Evolutionary conservation across 2,888 invertebrate species (phyloP).

Genomic region (Malacosoma neustria): DNA sequence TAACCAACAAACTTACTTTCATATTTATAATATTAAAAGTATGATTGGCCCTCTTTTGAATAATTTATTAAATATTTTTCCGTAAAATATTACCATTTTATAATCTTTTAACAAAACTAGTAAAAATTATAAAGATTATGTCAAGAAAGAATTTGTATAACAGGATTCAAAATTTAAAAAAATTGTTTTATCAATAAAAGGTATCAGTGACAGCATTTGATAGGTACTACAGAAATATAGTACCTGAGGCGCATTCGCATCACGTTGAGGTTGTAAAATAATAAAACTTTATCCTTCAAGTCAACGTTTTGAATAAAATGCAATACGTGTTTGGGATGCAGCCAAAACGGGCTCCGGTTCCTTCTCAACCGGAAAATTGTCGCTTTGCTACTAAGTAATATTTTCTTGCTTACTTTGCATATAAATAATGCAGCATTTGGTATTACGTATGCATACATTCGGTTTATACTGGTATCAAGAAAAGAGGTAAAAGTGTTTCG

Average conservation of each 20-base stretch:
- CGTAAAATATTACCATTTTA: too few species aligned
- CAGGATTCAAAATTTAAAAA: too few species aligned
- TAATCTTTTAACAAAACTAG: too few species aligned
- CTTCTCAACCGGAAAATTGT: constrained; percentile 3
- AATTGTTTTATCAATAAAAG: constrained; percentile 6
- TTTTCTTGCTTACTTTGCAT: background rate
- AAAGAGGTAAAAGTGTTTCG: background rate
- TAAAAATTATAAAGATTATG: too few species aligned
- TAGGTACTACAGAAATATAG: constrained; percentile 6
- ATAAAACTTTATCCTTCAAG: constrained; percentile 70
- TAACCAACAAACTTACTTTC: too few species aligned
- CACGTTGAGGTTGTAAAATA: constrained; percentile 71
- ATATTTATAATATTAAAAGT: too few species aligned
- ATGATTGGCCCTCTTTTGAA: too few species aligned
- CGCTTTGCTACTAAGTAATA: background rate
- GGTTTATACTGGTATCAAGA: background rate
- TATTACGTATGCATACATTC: background rate
- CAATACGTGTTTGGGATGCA: constrained; percentile 70
- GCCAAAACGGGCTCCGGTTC: constrained; percentile 44
- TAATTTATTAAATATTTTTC: too few species aligned
- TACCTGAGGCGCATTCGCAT: constrained; percentile 49
- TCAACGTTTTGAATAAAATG: constrained; percentile 73
- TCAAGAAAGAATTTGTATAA: too few species aligned
- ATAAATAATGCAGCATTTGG: background rate
- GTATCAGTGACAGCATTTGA: background rate